Evolutionary conservation across 2,113 vertebrate genomes (phyloP), one percentile per base, ranked within the genome.

Genomic region (Otus sunia): DNA sequence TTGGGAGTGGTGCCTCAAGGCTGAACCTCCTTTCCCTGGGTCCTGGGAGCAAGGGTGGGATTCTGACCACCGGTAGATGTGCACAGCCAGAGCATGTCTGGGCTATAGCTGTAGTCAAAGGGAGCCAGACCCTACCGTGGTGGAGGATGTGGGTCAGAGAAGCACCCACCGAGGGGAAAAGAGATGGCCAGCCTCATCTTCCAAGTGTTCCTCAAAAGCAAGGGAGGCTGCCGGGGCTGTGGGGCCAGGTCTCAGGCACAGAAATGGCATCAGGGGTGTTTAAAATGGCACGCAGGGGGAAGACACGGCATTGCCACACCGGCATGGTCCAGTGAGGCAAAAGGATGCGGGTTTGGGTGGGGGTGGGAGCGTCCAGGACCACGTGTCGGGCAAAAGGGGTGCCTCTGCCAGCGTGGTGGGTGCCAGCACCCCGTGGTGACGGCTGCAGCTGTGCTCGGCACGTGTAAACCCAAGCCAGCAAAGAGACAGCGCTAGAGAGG

Each of bases 101-200:
- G n/a, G 60, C 60, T 34, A 6, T 59, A 45, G 58, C n/a, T 29
- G 0, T 3, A 1, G 9, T 29, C 29, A 50, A 21, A 10, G 23
- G 2, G 55, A 52, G 74, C 27, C 47, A 16, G 56, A 2, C 41
- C 1, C 2, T 17, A 15, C 32, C 0, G 0, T 5, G 76, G 26
- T 16, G 76, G 30, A 10, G 41, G 17, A 6, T 0, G 3, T 5
- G n/a, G 82, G 67, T 15, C 66, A 74, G 29, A 15, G 16, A 6
- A 50, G 8, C 36, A 9, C 19, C 7, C 6, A 1, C 26, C 18
- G 34, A 9, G 26, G 32, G 73, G 37, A 27, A 37, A 37, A 30
- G 60, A 59, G 26, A 11, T 6, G 12, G 34, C 49, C 71, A 16
- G 12, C 18, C 53, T 81, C 49, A 6, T 9, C 37, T 63, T 12